Percentiles rank a stretch among this genome's conserved stretches.
Conservation (phyloP, 2,113 vertebrate genomes). For the Cryptomyrus ogoouensis region DNA sequence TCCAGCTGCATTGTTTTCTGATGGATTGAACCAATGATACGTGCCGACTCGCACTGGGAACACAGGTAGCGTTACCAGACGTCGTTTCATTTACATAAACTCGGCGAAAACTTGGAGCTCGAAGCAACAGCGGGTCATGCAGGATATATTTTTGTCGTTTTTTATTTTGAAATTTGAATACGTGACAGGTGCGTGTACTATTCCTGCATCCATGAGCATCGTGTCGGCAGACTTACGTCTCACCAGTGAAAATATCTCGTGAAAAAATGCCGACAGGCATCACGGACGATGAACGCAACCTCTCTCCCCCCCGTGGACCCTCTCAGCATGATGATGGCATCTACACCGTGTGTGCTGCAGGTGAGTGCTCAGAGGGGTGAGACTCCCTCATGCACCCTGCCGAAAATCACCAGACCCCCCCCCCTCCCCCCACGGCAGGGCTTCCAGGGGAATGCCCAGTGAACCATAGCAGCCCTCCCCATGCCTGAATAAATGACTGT, state of each 20-base stretch:
- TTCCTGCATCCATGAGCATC: background rate
- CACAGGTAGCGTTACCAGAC: background rate
- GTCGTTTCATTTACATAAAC: background rate
- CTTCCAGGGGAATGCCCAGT: background rate
- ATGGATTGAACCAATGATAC: background rate
- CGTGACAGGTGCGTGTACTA: background rate
- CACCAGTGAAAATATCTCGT: background rate
- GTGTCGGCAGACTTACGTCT: background rate
- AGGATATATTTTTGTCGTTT: background rate
- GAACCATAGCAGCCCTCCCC: background rate
- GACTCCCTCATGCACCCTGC: background rate
- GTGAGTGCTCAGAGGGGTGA: background rate
- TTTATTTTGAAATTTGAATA: background rate
- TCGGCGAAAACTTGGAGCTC: background rate
- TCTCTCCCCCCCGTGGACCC: background rate
- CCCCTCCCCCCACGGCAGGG: background rate
- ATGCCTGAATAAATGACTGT: background rate
- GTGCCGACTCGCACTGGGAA: background rate
- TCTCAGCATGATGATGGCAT: background rate
- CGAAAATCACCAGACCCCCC: background rate
- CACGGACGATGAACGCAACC: background rate
- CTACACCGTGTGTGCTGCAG: background rate
- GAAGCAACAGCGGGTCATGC: background rate
- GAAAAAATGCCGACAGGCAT: background rate
- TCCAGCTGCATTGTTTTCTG: background rate